Evolutionary conservation across 2,797 vertebrate genomes (phyloP).

Genomic region (Lacerta agilis): DNA sequence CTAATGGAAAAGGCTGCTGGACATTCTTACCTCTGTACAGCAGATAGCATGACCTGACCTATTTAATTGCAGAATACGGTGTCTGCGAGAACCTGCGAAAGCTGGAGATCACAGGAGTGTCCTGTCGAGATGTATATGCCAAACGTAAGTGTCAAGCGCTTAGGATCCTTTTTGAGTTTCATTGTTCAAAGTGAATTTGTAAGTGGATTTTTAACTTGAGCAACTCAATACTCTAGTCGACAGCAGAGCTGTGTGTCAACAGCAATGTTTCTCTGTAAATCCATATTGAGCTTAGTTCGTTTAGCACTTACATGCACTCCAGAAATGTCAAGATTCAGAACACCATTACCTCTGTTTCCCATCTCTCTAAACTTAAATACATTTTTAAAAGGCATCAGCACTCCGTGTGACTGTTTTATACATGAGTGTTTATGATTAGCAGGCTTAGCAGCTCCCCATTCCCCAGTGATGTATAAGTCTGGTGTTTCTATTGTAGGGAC

Average conservation of each 20-base stretch:
- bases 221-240: neutral
- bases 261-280: neutral
- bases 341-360: neutral
- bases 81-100: slow-evolving; percentile 91
- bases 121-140: slow-evolving; percentile 92
- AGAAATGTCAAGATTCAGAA: neutral
- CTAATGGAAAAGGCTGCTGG: neutral
- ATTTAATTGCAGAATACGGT: slow-evolving; percentile 87
- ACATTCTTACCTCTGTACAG: neutral
- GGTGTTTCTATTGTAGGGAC: neutral
- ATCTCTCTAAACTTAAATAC: neutral
- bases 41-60: neutral
- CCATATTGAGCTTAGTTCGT: neutral
- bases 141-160: slow-evolving; percentile 86
- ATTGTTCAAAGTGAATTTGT: fast-evolving
- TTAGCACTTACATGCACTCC: slow-evolving; percentile 11
- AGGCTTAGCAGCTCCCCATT: neutral
- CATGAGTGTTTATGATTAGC: neutral
- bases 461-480: neutral
- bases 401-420: neutral
- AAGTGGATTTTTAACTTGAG: neutral
- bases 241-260: neutral
- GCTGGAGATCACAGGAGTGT: slow-evolving; percentile 89
- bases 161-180: neutral
- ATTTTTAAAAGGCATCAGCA: no score